phyloP scores from a whole-genome alignment of 2,113 vertebrate genomes.

The Tachuris rubrigastra region DNA sequence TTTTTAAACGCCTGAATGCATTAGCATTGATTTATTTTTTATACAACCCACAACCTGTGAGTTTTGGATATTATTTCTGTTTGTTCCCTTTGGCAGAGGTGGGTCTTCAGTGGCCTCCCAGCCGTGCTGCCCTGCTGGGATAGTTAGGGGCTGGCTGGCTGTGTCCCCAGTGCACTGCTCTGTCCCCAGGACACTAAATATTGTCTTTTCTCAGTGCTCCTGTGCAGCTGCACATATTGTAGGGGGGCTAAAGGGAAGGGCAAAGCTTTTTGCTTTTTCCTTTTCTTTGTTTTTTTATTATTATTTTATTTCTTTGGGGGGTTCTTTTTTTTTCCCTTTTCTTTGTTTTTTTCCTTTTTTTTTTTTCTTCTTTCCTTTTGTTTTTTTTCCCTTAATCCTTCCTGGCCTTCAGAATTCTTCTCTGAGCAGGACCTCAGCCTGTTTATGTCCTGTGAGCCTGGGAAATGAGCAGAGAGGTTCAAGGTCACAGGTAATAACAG shows the following conservation, averaged over 20 bases:
- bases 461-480: neutral
- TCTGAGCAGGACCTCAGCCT: neutral
- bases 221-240: fast-evolving
- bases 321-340: fast-evolving
- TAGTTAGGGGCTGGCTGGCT: neutral
- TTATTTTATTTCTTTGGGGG: neutral
- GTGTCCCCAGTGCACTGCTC: fast-evolving
- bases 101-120: neutral
- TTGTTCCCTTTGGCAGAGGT: neutral
- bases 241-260: neutral
- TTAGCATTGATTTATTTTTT: constrained; percentile 29
- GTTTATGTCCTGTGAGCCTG: neutral
- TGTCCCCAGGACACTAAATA: neutral
- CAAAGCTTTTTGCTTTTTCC: neutral
- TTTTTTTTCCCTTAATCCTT: neutral
- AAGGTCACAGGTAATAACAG: neutral
- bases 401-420: neutral
- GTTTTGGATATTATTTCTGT: neutral
- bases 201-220: neutral
- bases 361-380: no score
- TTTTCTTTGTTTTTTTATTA: no score
- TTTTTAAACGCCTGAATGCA: neutral
- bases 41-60: neutral
- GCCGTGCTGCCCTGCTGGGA: neutral
- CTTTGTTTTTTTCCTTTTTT: fast-evolving